These are phyloP conservation scores for Pachycephus smyrnensis DNA, from an alignment of 2,888 invertebrate species.

Conservation along the genomic window DNA sequence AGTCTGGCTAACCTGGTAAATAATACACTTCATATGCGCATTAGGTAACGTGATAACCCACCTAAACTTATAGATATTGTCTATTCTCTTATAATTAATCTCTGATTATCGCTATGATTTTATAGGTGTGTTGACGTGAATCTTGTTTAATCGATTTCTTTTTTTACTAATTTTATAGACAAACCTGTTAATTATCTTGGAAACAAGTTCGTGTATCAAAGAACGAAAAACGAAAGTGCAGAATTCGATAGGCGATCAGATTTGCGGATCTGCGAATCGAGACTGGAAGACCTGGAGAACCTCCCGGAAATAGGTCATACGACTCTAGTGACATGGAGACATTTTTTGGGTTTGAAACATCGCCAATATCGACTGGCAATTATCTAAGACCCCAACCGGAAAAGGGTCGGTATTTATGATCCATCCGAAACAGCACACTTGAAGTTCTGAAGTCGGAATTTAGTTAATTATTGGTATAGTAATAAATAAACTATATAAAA, in stretches of 20 bases:
- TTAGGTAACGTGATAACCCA: background rate
- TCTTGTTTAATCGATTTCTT: background rate
- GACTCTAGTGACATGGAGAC: background rate
- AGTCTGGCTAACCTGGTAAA: slow-evolving; percentile 43
- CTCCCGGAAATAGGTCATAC: background rate
- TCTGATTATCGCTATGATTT: background rate
- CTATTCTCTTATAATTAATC: background rate
- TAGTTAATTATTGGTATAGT: background rate
- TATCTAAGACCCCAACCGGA: background rate
- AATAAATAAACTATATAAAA: background rate
- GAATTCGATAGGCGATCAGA: background rate
- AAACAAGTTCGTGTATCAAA: background rate
- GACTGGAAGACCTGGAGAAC: background rate
- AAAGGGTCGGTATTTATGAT: background rate
- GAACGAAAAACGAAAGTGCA: background rate
- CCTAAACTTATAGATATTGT: background rate
- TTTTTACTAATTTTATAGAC: background rate
- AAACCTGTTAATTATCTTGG: background rate
- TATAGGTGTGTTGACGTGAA: background rate
- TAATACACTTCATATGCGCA: background rate
- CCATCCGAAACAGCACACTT: background rate
- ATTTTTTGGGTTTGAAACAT: background rate
- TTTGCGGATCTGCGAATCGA: background rate
- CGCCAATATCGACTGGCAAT: background rate
- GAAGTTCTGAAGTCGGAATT: background rate